A percentile compares a stretch with the other conserved stretches of the same genome.
These are phyloP conservation scores for Drosophila arizonae DNA, from an alignment of 1,140 invertebrate genomes.

Conservation along the genomic window DNA sequence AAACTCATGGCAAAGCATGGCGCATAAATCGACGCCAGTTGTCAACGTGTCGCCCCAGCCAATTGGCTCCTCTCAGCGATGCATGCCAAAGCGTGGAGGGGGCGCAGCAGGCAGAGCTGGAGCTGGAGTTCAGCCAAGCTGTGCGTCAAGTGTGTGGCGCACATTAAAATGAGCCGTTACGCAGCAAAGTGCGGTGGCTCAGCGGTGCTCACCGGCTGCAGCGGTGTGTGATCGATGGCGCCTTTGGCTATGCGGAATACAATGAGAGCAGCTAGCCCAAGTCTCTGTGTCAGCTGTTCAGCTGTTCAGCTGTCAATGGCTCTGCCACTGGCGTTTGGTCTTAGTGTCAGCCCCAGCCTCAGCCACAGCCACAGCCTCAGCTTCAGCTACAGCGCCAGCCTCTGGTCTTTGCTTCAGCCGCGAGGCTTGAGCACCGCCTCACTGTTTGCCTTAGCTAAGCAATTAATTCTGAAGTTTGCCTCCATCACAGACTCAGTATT, in stretches of 20 bases:
- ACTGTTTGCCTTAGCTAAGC: too few relatives aligned
- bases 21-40: constrained; percentile 66
- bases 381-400: too few relatives aligned
- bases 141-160: constrained; percentile 37
- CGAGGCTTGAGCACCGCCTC: too few relatives aligned
- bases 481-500: too few relatives aligned
- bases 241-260: background rate
- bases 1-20: constrained; percentile 43
- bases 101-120: background rate
- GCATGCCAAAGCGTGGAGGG: constrained; percentile 25
- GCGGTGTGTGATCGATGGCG: background rate
- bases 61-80: constrained; percentile 33
- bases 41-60: constrained; percentile 53
- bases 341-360: too few relatives aligned
- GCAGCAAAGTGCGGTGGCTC: constrained; percentile 30
- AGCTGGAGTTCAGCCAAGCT: constrained; percentile 21
- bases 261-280: background rate
- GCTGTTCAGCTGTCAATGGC: too few relatives aligned
- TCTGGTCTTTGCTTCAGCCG: too few relatives aligned
- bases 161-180: constrained; percentile 65
- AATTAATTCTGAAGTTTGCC: too few relatives aligned
- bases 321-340: too few relatives aligned
- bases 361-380: too few relatives aligned
- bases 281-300: too few relatives aligned
- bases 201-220: background rate